Base-by-base conservation (phyloP, 2,113 vertebrate genomes). In the Cheilinus undulatus region DNA sequence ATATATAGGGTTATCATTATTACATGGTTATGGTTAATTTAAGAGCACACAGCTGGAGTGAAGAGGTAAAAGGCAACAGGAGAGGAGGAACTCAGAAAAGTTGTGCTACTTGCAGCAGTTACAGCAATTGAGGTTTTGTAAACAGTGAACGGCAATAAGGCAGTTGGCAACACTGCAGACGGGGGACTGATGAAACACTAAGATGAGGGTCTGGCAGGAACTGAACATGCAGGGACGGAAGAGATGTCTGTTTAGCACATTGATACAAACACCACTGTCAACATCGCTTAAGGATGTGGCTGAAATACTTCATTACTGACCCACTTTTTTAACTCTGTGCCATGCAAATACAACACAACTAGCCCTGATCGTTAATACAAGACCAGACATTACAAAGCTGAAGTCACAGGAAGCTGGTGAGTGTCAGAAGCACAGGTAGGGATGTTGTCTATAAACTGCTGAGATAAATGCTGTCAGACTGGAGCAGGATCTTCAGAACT, bases 71-170 rank as follows among this genome's bases (percentile, higher is more conserved):
- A 43, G 2, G 38, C 62, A 64, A 69, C 54, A 52, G 62, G 24
- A 59, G 62, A 60, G 13, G 46, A 36, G 0, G 19, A 20, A 15
- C 26, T 43, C 11, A 5, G 27, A 2, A 26, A 7, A 9, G 19
- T 17, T 68, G 45, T 74, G 80, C 62, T 43, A 66, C 32, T 52
- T 68, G 85, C 69, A 82, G 85, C 80, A 66, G 71, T 82, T 60
- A 58, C 53, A 68, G 69, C 73, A 60, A 71, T 63, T 73, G 62
- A 76, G 70, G 76, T 78, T 71, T 65, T 82, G 88, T 89, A 85
- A 87, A 87, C 78, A 43, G 73, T 81, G 36, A 77, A 40, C 6
- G 17, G 71, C 46, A 69, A 74, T 88, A 91, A 88, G 88, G 88
- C 86, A 86, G 81, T 65, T 75, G 67, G 69, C 78, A 66, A 75